These are phyloP conservation scores for Seriola rivoliana DNA, from an alignment of 2,113 vertebrate species.

Conservation along the genomic window DNA sequence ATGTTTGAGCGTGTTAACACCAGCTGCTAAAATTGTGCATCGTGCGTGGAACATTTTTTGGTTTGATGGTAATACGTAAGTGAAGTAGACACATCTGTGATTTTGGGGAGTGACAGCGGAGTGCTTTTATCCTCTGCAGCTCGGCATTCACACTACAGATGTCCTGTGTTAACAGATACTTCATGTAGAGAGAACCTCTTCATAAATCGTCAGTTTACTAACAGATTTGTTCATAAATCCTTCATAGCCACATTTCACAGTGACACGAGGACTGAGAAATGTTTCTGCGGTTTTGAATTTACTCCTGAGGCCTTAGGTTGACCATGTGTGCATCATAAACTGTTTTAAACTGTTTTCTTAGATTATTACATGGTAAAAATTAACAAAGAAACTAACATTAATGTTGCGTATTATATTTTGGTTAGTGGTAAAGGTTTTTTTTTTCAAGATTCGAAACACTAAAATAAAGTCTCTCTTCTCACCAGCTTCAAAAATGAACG, in stretches of 20 bases:
- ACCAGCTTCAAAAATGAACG: not conserved
- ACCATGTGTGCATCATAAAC: not conserved
- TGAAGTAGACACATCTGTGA: constrained; percentile 34
- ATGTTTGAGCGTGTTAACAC: constrained; percentile 13
- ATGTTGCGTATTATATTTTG: not conserved
- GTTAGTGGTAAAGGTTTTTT: not conserved
- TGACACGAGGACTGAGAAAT: not conserved
- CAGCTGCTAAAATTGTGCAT: constrained; percentile 4
- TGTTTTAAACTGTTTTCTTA: not conserved
- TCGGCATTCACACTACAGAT: constrained; percentile 25
- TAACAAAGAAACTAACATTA: not conserved
- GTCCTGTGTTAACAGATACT: constrained; percentile 22
- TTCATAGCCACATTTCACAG: not conserved
- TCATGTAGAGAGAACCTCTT: not conserved
- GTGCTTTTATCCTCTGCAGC: constrained; percentile 29
- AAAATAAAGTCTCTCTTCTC: not conserved
- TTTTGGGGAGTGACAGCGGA: constrained; percentile 11
- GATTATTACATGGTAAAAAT: not conserved
- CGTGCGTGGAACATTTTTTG: not conserved
- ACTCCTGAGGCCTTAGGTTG: not conserved
- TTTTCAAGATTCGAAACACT: not conserved
- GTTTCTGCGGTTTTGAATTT: not conserved
- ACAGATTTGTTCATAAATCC: constrained; percentile 9
- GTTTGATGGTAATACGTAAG: constrained; percentile 20
- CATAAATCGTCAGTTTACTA: constrained; percentile 3